A percentile compares a stretch with the other conserved stretches of the same genome.
phyloP scores from a whole-genome alignment of 2,797 vertebrate species.

The Etheostoma nigrum region DNA sequence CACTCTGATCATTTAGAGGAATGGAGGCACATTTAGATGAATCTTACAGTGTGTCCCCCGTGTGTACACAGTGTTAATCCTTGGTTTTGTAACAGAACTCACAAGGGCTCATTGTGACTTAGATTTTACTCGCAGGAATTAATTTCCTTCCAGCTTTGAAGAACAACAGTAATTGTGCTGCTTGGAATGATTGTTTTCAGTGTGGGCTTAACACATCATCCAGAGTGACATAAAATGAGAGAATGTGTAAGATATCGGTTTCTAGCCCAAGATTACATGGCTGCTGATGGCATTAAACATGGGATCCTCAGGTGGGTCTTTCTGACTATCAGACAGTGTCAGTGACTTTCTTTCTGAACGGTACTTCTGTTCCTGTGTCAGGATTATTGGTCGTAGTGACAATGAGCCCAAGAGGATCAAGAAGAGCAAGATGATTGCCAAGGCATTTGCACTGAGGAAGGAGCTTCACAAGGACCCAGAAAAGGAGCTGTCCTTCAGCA shows the following conservation, averaged over 20 bases:
- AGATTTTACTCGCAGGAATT: slow-evolving; percentile 32
- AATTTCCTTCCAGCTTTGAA: not conserved
- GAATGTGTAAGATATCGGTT: not conserved
- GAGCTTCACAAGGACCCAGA: slow-evolving; percentile 95
- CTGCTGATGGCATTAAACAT: not conserved
- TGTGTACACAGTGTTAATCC: slow-evolving; percentile 20
- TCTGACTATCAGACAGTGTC: not conserved
- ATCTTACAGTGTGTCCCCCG: not conserved
- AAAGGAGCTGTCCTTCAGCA: slow-evolving; percentile 96
- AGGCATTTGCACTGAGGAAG: slow-evolving; percentile 95
- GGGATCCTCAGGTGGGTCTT: not conserved
- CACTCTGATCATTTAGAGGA: not conserved
- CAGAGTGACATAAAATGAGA: not conserved
- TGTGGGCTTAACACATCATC: not conserved
- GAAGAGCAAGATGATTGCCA: slow-evolving; percentile 99
- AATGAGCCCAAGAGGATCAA: slow-evolving; percentile 98
- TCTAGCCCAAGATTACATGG: not conserved
- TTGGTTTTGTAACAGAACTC: slow-evolving; percentile 20
- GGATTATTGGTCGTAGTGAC: slow-evolving; percentile 94
- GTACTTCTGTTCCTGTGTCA: slow-evolving; percentile 54
- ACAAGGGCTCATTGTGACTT: slow-evolving; percentile 27
- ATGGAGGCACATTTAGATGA: not conserved
- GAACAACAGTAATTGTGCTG: not conserved
- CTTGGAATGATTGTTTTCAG: slow-evolving; percentile 17
- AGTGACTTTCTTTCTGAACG: not conserved